Evolutionary conservation across 2,888 invertebrate genomes (phyloP), one percentile per base, ranked within the genome.

Genomic region (Dexiosoma caninum): DNA sequence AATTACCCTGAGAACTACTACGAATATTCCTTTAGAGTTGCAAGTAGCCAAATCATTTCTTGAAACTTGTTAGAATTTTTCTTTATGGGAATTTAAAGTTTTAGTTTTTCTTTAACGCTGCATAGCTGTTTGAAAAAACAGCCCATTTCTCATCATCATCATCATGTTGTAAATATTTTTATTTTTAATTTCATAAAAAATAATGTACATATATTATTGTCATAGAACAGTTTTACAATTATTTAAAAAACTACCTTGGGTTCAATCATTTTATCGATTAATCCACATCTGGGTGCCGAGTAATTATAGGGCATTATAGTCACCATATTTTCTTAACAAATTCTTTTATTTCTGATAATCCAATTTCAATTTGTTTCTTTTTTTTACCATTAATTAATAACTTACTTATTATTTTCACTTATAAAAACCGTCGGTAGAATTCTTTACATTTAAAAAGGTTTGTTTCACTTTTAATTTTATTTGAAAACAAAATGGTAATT

Each of bases 211-310:
- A 27, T 32, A 14, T 30, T 51, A 14, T 23, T 71, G 4, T 16
- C 35, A 46, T 21, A 49, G 37, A n/a, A n/a, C n/a, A n/a, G n/a
- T n/a, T n/a, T n/a, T n/a, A n/a, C n/a, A 30, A 27, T 37, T 10
- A 19, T 37, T 37, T 5, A 23, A n/a, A n/a, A 77, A 67, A 59
- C 82, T 90, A 90, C 90, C 90, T 90, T 90, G 81, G 90, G 89
- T 83, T 90, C 90, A 84, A 90, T 90, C 90, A 90, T 90, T 88
- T 90, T 90, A 84, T 90, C 90, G 87, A 90, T 90, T 88, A 90
- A 89, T 89, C 90, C 90, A 87, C 90, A 90, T 83, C 90, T 87
- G 82, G 89, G 88, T 85, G 89, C 89, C 85, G 89, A 88, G 85
- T 89, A 90, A 86, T 88, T 90, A 83, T 89, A 90, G 82, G 90